Conservation (phyloP, 1,140 invertebrate genomes). For the Papilio xuthus region DNA sequence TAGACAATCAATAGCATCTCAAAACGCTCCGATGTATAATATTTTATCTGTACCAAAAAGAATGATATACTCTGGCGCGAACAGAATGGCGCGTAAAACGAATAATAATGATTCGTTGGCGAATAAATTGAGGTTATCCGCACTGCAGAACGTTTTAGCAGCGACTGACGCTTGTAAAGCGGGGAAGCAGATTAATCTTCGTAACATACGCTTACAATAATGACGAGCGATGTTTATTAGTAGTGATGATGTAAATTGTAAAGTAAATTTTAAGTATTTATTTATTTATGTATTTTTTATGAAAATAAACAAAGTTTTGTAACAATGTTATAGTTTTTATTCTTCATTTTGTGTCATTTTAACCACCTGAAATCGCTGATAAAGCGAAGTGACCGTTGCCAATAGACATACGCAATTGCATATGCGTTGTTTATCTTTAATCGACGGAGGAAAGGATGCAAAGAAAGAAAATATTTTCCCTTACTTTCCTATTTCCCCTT, state of each 20-base stretch:
- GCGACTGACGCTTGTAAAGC: constrained; percentile 5
- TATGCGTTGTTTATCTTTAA: too few relatives aligned
- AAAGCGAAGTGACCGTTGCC: too few relatives aligned
- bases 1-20: background rate
- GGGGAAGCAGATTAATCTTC: constrained; percentile 8
- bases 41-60: constrained; percentile 26
- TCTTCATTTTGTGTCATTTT: background rate
- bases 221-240: background rate
- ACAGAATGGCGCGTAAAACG: constrained; percentile 18
- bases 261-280: constrained; percentile 1
- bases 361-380: too few relatives aligned
- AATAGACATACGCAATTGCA: too few relatives aligned
- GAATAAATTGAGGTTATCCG: constrained; percentile 33
- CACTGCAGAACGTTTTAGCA: constrained; percentile 24
- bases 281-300: constrained; percentile 1
- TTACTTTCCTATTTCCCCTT: too few relatives aligned
- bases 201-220: background rate
- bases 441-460: too few relatives aligned
- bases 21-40: constrained; percentile 20
- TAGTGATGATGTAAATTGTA: too few relatives aligned
- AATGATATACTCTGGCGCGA: constrained; percentile 16
- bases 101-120: constrained; percentile 20
- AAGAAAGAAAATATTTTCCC: too few relatives aligned
- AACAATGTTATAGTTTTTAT: background rate
- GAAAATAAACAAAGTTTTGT: background rate